These are phyloP conservation scores for Sebastiscus tertius DNA, from an alignment of 2,797 vertebrate genomes.

Conservation along the genomic window DNA sequence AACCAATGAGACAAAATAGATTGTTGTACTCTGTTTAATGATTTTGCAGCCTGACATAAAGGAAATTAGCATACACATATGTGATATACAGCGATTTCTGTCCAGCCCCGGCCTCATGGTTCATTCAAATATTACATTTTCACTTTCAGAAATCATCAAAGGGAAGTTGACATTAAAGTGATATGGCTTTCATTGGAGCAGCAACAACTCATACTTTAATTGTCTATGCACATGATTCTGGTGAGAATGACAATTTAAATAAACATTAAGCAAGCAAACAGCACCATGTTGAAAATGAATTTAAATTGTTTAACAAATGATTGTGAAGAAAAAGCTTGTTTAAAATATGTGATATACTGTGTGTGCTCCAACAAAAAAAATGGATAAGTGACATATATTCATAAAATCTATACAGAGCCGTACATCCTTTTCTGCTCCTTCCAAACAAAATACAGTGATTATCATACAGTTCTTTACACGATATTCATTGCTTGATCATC, in stretches of 20 bases:
- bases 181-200: constrained; percentile 77
- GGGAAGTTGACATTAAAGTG: constrained; percentile 49
- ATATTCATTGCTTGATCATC: constrained; percentile 7
- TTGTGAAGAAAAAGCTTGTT: background rate
- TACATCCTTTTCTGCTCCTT: background rate
- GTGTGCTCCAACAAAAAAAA: background rate
- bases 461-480: background rate
- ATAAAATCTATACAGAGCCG: background rate
- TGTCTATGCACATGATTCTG: constrained; percentile 64
- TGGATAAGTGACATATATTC: background rate
- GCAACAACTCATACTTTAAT: constrained; percentile 81
- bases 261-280: constrained; percentile 54
- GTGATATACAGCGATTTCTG: constrained; percentile 14
- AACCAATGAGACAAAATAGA: background rate
- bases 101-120: background rate
- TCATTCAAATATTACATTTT: background rate
- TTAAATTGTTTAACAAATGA: background rate
- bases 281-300: constrained; percentile 39
- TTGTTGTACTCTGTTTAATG: constrained; percentile 63
- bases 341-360: background rate
- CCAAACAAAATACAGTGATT: constrained; percentile 11
- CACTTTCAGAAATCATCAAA: constrained; percentile 75
- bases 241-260: constrained; percentile 85
- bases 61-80: constrained; percentile 23
- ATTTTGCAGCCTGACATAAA: constrained; percentile 45